A percentile compares a stretch with the other conserved stretches of the same genome.
These are phyloP conservation scores for Cyclophora albipunctata DNA, from an alignment of 2,888 invertebrate genomes.

Conservation along the genomic window DNA sequence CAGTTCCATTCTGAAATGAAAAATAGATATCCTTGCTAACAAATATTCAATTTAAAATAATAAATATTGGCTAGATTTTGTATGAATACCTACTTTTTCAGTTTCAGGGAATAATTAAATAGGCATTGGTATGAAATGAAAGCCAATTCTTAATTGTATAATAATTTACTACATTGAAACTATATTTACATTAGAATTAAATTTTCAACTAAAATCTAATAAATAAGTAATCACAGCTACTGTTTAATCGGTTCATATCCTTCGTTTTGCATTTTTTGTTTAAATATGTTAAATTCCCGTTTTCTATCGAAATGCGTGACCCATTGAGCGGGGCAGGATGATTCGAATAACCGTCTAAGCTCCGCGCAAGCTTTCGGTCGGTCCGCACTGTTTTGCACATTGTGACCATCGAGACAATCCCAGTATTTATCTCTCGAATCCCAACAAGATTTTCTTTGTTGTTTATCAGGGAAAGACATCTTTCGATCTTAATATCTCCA, in stretches of 20 bases:
- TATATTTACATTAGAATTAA: conserved; percentile 54
- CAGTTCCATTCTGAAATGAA: conserved; percentile 37
- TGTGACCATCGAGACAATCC: conserved; percentile 87
- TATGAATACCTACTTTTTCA: too few species aligned
- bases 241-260: conserved; percentile 87
- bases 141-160: conserved; percentile 33
- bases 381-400: conserved; percentile 75
- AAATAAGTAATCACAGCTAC: conserved; percentile 33
- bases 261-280: conserved; percentile 88
- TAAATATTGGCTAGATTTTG: too few species aligned
- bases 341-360: conserved; percentile 83
- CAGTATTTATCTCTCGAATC: conserved; percentile 89
- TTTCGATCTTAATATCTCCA: conserved; percentile 28
- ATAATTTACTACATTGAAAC: conserved; percentile 59
- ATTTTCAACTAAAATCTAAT: conserved; percentile 25
- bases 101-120: background rate
- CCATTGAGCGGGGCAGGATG: conserved; percentile 88
- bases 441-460: conserved; percentile 89
- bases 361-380: conserved; percentile 78
- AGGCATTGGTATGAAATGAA: conserved; percentile 33
- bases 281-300: conserved; percentile 89
- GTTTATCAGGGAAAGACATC: conserved; percentile 90
- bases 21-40: background rate
- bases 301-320: conserved; percentile 96
- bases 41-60: conserved; percentile 1